Evolutionary conservation across 1,140 invertebrate species (phyloP).

Genomic region (Cryptotermes secundus): DNA sequence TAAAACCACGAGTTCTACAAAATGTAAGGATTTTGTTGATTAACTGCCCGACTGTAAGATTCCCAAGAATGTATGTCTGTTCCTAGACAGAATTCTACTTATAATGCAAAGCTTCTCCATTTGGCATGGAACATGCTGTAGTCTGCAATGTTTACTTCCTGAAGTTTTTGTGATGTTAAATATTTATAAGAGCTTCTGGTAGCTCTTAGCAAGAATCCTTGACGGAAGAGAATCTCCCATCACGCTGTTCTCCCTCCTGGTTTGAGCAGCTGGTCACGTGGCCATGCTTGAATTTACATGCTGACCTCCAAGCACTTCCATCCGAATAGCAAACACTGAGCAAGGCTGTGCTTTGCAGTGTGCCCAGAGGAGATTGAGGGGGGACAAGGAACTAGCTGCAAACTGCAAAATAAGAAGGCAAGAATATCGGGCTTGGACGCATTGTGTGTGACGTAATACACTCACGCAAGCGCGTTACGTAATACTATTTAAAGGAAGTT

Average conservation of each 20-base stretch:
- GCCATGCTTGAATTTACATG: not conserved
- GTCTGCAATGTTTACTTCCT: no score
- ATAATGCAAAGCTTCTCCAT: no score
- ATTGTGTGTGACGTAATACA: not conserved
- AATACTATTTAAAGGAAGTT: not conserved
- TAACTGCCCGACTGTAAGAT: no score
- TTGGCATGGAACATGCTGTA: no score
- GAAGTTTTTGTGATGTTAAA: no score
- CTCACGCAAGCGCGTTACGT: not conserved
- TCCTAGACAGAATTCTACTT: no score
- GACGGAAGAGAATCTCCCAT: not conserved
- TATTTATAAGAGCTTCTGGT: no score
- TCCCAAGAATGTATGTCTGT: no score
- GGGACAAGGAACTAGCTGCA: no score
- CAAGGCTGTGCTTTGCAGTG: not conserved
- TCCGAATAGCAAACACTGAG: not conserved
- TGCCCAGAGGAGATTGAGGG: not conserved
- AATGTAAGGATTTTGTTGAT: no score
- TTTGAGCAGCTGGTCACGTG: not conserved
- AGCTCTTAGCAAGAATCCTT: not conserved
- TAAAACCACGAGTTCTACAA: no score
- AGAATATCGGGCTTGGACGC: not conserved
- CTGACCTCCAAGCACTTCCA: not conserved
- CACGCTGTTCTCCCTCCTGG: not conserved
- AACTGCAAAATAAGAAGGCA: not conserved